Conservation (phyloP, 1,140 invertebrate species). For the Tetraneura akinire region DNA sequence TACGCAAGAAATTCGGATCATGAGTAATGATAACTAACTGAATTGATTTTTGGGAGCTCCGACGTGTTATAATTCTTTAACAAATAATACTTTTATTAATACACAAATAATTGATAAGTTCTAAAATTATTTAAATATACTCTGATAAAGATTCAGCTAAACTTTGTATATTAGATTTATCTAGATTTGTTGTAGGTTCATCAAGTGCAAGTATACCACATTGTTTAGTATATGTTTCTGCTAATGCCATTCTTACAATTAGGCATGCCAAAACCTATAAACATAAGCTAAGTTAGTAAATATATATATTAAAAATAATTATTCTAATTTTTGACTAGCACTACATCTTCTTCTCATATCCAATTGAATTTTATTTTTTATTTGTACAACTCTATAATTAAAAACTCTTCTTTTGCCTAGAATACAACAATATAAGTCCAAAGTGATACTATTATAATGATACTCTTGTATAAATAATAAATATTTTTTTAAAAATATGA, state of each 20-base stretch:
- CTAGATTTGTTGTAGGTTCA: conserved; percentile 98
- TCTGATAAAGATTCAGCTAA: conserved; percentile 81
- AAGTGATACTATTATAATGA: not conserved
- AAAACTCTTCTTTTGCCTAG: conserved; percentile 69
- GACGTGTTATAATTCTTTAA: conserved; percentile 65
- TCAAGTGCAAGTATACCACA: conserved; percentile 95
- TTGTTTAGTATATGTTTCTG: conserved; percentile 89
- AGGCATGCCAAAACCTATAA: conserved; percentile 79
- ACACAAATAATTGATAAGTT: not conserved
- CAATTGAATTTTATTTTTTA: conserved; percentile 77
- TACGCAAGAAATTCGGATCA: conserved; percentile 87
- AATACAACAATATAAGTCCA: not conserved
- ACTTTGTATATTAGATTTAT: conserved; percentile 84
- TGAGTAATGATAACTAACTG: conserved; percentile 98
- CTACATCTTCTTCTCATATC: conserved; percentile 97
- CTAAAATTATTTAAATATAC: conserved; percentile 60
- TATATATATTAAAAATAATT: not conserved
- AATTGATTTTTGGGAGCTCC: conserved; percentile 77
- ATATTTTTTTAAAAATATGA: not conserved
- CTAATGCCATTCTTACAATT: conserved; percentile 93
- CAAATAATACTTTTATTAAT: conserved; percentile 27
- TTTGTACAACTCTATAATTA: conserved; percentile 87
- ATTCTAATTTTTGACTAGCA: conserved; percentile 89
- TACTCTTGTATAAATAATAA: not conserved
- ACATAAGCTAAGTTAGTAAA: too few species aligned